Percentiles rank a stretch among this genome's conserved stretches.
phyloP scores from a whole-genome alignment of 1,140 invertebrate genomes.

The Berghia stephanieae region DNA sequence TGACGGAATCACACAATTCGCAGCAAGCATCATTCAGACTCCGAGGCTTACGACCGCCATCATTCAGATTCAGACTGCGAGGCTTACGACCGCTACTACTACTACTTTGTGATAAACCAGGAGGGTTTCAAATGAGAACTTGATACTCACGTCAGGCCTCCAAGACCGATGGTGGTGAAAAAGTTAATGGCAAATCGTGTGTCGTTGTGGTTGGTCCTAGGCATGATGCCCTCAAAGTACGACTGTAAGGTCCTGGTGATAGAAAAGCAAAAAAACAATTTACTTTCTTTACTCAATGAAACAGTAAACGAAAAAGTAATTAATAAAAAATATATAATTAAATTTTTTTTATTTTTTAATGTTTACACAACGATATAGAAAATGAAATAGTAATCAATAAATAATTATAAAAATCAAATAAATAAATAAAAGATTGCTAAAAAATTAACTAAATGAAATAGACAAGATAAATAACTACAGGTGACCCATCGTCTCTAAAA shows the following conservation, averaged over 20 bases:
- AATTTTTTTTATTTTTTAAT: too few species aligned
- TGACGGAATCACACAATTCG: background rate
- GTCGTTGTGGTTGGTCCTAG: conserved; percentile 94
- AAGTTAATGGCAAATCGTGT: conserved; percentile 99
- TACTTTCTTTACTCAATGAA: too few species aligned
- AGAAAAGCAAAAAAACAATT: conserved; percentile 5
- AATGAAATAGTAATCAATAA: too few species aligned
- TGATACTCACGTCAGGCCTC: conserved; percentile 84
- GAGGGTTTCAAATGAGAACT: background rate
- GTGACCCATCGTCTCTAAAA: too few species aligned
- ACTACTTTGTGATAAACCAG: background rate
- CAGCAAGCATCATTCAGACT: background rate
- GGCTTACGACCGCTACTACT: too few species aligned
- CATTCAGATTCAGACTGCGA: background rate
- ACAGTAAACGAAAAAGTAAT: too few species aligned
- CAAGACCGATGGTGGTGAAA: conserved; percentile 97
- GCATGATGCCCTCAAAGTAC: conserved; percentile 93
- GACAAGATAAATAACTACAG: too few species aligned
- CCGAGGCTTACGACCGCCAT: background rate
- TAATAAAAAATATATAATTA: too few species aligned
- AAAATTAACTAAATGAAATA: too few species aligned
- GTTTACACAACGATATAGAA: too few species aligned
- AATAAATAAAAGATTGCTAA: too few species aligned
- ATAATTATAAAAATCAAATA: too few species aligned
- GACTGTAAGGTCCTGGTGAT: conserved; percentile 80